A percentile compares a stretch with the other conserved stretches of the same genome.
These are phyloP conservation scores for Anadara kagoshimensis DNA, from an alignment of 1,140 invertebrate species.

Conservation along the genomic window DNA sequence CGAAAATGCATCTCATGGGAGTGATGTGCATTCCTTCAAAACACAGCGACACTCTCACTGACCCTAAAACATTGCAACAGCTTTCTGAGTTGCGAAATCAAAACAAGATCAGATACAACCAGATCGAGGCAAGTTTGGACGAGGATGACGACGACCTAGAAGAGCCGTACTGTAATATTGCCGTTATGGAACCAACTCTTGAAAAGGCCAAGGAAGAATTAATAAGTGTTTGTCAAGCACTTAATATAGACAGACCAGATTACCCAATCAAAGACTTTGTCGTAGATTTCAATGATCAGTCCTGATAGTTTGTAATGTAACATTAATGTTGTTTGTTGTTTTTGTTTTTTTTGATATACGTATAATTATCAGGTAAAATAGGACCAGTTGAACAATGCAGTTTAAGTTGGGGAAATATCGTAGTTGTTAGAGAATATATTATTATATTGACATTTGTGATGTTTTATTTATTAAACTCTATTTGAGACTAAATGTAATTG, in stretches of 20 bases:
- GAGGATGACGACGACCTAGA: slow-evolving; percentile 11
- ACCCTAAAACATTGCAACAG: not conserved
- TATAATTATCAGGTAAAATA: too few species aligned
- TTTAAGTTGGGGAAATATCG: too few species aligned
- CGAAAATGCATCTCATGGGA: slow-evolving; percentile 43
- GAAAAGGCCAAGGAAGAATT: slow-evolving; percentile 33
- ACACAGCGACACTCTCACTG: slow-evolving; percentile 31
- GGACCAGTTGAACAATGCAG: too few species aligned
- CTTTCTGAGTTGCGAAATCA: slow-evolving; percentile 28
- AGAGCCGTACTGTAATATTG: slow-evolving; percentile 48
- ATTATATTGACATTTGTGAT: too few species aligned
- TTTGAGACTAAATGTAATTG: too few species aligned
- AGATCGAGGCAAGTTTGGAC: slow-evolving; percentile 28
- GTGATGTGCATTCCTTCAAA: slow-evolving; percentile 50
- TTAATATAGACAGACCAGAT: not conserved
- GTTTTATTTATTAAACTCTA: too few species aligned
- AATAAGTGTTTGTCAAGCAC: slow-evolving; percentile 27
- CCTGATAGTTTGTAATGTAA: too few species aligned
- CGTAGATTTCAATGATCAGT: too few species aligned
- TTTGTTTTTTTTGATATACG: too few species aligned
- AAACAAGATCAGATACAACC: slow-evolving; percentile 33
- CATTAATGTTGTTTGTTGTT: too few species aligned
- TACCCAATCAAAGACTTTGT: too few species aligned
- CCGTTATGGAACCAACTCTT: slow-evolving; percentile 27
- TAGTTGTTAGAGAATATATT: too few species aligned